These are phyloP conservation scores for Vanacampus margaritifer DNA, from an alignment of 2,113 vertebrate species.

Conservation along the genomic window DNA sequence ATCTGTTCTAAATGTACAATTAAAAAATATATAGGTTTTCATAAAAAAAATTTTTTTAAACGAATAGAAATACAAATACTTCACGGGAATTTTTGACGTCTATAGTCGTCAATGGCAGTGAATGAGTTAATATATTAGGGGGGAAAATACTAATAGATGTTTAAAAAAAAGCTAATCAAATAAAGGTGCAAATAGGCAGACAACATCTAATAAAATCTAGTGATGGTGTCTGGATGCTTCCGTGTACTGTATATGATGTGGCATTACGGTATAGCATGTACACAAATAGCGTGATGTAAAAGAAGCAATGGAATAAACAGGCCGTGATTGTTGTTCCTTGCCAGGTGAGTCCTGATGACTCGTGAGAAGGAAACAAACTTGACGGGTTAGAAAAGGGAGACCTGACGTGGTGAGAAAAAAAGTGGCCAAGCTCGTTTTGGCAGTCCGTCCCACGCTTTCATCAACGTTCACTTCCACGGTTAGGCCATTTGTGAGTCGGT, in stretches of 20 bases:
- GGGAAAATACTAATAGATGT: too few relatives aligned
- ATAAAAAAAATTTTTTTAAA: too few relatives aligned
- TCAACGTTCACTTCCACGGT: conserved; percentile 44
- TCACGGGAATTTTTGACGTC: too few relatives aligned
- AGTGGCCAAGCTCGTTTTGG: conserved; percentile 58
- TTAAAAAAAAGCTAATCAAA: too few relatives aligned
- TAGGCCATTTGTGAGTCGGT: conserved; percentile 17
- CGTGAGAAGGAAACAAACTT: conserved; percentile 47
- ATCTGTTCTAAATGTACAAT: too few relatives aligned
- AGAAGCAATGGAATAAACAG: neutral
- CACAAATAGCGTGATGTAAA: neutral
- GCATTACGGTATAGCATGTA: neutral
- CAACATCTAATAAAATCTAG: too few relatives aligned
- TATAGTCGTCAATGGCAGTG: too few relatives aligned
- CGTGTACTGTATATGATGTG: neutral
- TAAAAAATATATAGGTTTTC: too few relatives aligned
- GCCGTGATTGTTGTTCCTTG: conserved; percentile 29
- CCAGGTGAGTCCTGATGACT: conserved; percentile 27
- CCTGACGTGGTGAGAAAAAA: conserved; percentile 46
- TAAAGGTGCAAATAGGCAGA: too few relatives aligned
- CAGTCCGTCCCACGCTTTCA: conserved; percentile 40
- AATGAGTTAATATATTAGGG: too few relatives aligned
- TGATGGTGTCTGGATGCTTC: too few relatives aligned
- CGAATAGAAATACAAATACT: too few relatives aligned
- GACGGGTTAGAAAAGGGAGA: conserved; percentile 59